Base-by-base conservation (phyloP, 2,797 vertebrate species). In the Poecilia picta region DNA sequence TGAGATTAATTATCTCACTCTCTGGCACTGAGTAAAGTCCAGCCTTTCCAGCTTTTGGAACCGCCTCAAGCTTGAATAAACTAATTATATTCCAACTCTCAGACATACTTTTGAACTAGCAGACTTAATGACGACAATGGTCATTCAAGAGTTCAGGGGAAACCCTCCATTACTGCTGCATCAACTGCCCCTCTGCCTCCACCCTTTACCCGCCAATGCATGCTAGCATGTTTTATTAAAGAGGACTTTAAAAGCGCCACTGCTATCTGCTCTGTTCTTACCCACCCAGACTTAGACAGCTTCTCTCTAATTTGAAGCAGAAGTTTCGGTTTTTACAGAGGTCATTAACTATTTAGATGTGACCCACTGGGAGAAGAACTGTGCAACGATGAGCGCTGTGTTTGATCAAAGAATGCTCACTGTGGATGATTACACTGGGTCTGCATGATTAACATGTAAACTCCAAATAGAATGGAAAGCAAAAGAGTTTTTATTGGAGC, bases 201-300 rank as follows among this genome's bases (percentile, higher is more conserved):
- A 18, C 71, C 79, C 84, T 81, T 86, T 85, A 82, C 73, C 83
- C 89, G 83, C 83, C 74, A 78, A 86, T 84, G 82, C 71, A 79
- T 80, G 81, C 77, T 85, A 86, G 84, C 87, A 95, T 95, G 92
- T 93, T 95, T 95, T 95, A 95, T 95, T 96, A 90, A 95, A 94
- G 82, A 93, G 85, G 85, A 89, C 95, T 95, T 95, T 95, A 93
- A 95, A 93, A 86, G 84, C 83, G 83, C 77, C 16, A 74, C 78
- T 36, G 74, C 88, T 88, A 86, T 90, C 90, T 86, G 55, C 86
- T 85, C 78, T 79, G 74, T 83, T 84, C 23, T 16, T 82, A 89
- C 86, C 82, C 80, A 79, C 83, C 86, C 83, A 85, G 83, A 88
- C 87, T 84, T 75, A 83, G 88, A 92, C 71, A 79, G 85, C 83